Evolutionary conservation across 1,140 invertebrate species (phyloP).

Genomic region (Pemphigus obesinymphae): DNA sequence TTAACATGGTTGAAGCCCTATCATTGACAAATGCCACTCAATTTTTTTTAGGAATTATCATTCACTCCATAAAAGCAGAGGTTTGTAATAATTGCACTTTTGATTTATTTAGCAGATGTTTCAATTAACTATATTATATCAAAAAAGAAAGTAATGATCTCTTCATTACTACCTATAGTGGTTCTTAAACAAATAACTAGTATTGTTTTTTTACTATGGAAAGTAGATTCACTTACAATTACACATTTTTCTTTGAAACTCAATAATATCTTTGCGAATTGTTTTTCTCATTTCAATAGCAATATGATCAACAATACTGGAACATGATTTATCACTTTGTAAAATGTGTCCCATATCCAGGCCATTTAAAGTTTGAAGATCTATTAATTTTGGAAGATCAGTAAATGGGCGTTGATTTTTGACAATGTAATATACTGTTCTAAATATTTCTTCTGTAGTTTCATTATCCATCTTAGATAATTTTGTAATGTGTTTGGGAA

Average conservation of each 20-base stretch:
- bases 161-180: background rate
- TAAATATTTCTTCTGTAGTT: background rate
- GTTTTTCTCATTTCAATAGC: background rate
- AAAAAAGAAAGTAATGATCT: background rate
- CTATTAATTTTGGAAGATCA: conserved; percentile 14
- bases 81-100: background rate
- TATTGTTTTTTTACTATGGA: background rate
- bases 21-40: background rate
- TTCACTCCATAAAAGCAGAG: background rate
- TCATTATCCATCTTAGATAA: background rate
- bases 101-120: background rate
- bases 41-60: background rate
- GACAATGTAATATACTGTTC: background rate
- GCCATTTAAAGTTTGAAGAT: background rate
- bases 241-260: background rate
- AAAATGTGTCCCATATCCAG: background rate
- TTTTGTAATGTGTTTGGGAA: background rate
- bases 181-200: background rate
- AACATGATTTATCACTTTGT: background rate
- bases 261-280: background rate
- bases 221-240: background rate
- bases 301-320: background rate
- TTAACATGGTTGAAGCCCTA: background rate
- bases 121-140: background rate
- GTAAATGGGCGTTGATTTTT: background rate